phyloP scores from a whole-genome alignment of 2,797 vertebrate genomes.

The Arrhamphus sclerolepis region DNA sequence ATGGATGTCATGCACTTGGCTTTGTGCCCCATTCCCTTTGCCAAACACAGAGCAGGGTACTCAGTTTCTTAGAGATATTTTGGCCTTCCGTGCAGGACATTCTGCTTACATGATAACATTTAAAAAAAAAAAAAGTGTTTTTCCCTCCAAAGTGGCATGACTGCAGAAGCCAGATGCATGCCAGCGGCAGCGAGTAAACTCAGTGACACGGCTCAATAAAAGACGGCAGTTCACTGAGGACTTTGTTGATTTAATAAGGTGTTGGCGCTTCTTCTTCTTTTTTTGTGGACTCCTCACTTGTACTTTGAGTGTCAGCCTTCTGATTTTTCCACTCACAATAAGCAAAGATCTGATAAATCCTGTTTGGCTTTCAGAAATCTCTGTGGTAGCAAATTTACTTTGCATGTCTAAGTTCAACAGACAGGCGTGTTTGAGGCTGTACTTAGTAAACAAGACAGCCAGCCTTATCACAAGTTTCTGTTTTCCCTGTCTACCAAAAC shows the following conservation, averaged over 20 bases:
- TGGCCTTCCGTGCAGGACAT: slow-evolving; percentile 9
- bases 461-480: not conserved
- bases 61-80: slow-evolving; percentile 19
- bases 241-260: slow-evolving; percentile 49
- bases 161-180: slow-evolving; percentile 28
- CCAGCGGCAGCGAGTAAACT: slow-evolving; percentile 51
- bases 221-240: slow-evolving; percentile 30
- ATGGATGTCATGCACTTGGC: slow-evolving; percentile 68
- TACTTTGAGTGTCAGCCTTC: slow-evolving; percentile 12
- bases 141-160: slow-evolving; percentile 45
- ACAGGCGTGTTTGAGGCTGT: too few species aligned
- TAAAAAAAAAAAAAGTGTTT: slow-evolving; percentile 38
- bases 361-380: too few species aligned
- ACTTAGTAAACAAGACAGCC: slow-evolving; percentile 29
- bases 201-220: slow-evolving; percentile 43
- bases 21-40: slow-evolving; percentile 6
- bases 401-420: too few species aligned
- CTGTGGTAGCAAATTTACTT: too few species aligned
- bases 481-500: slow-evolving; percentile 10
- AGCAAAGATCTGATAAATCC: too few species aligned
- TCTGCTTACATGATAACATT: slow-evolving; percentile 50
- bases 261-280: slow-evolving; percentile 40
- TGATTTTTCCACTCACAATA: slow-evolving; percentile 23
- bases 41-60: slow-evolving; percentile 8
- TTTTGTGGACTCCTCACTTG: slow-evolving; percentile 30